Evolutionary conservation across 2,113 vertebrate genomes (phyloP).

Genomic region (Ailuropoda melanoleuca): DNA sequence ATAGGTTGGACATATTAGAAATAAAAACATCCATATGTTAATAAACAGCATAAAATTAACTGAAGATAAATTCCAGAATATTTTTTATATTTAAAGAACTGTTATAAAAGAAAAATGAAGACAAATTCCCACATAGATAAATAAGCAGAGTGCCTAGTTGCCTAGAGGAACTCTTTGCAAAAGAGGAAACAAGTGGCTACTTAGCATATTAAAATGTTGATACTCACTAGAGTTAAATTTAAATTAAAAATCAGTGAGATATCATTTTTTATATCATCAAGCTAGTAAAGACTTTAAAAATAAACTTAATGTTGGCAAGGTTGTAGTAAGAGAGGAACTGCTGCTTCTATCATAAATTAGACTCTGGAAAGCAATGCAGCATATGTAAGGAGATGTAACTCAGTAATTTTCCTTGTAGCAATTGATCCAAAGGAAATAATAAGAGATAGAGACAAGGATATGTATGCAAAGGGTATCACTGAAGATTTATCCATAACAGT

Average conservation of each 20-base stretch:
- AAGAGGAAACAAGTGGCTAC: neutral
- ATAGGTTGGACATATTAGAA: neutral
- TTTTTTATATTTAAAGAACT: neutral
- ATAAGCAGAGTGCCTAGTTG: neutral
- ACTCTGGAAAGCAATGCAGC: neutral
- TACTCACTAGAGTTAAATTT: neutral
- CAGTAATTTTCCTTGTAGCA: neutral
- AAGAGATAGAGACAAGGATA: neutral
- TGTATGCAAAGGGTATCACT: neutral
- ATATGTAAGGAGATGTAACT: neutral
- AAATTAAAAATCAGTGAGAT: conserved; percentile 11
- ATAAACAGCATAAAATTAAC: neutral
- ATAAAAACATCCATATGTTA: neutral
- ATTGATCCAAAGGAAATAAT: neutral
- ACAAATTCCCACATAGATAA: neutral
- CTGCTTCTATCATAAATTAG: neutral
- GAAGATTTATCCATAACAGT: neutral
- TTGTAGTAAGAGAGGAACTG: neutral
- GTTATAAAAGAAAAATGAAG: neutral
- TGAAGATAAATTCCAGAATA: neutral
- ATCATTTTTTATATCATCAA: neutral
- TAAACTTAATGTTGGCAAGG: neutral
- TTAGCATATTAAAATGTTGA: neutral
- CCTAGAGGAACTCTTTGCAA: neutral
- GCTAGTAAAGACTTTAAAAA: neutral